Evolutionary conservation across 2,797 vertebrate genomes (phyloP).

Genomic region (Alectoris magna): DNA sequence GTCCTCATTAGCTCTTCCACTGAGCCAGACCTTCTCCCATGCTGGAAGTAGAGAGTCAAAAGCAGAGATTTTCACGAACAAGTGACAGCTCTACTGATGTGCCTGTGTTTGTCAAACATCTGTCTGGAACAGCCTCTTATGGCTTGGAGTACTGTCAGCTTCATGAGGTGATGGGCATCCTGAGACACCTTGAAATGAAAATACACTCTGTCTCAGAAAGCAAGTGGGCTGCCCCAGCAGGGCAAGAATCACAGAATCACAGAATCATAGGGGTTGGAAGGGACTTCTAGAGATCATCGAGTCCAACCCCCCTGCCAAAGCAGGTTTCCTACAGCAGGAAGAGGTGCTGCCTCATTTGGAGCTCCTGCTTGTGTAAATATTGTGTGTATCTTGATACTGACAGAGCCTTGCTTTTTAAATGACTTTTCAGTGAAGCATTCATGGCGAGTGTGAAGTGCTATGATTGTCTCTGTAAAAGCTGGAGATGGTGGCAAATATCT

Average conservation of each 20-base stretch:
- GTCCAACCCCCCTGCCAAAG: too few relatives aligned
- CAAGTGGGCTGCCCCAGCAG: rapidly evolving
- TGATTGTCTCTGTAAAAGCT: background rate
- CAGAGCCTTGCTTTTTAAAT: rapidly evolving
- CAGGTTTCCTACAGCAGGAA: too few relatives aligned
- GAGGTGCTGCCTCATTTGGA: background rate
- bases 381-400: background rate
- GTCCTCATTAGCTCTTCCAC: background rate
- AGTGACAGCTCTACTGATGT: background rate
- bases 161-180: background rate
- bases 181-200: background rate
- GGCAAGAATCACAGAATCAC: background rate
- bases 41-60: background rate
- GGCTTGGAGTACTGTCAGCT: background rate
- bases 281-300: too few relatives aligned
- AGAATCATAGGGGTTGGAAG: too few relatives aligned
- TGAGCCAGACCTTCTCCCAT: background rate
- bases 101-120: background rate
- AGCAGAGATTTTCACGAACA: background rate
- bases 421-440: background rate
- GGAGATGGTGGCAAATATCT: background rate
- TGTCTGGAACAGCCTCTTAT: background rate
- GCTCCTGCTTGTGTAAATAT: background rate
- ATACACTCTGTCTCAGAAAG: background rate
- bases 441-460: rapidly evolving